Percentiles rank a stretch among this genome's conserved stretches.
Conservation (phyloP, 1,140 invertebrate genomes). For the Drosophila cardini region DNA sequence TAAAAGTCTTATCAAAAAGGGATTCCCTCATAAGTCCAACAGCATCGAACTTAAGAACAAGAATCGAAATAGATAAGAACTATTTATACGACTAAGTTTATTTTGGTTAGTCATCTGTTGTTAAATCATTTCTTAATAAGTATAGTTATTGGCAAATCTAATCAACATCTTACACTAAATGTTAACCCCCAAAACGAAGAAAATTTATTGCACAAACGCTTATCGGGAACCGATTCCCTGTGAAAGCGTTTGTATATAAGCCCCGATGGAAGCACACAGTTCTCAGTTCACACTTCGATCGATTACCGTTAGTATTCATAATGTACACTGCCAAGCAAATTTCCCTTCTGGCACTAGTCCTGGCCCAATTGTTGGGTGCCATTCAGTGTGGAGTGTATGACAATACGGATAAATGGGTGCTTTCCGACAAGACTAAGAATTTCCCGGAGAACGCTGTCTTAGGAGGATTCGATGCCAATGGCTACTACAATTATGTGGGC, state of each 20-base stretch:
- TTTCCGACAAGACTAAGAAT: slow-evolving; percentile 29
- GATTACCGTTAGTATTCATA: slow-evolving; percentile 8
- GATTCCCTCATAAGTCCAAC: background rate
- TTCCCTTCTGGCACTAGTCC: slow-evolving; percentile 14
- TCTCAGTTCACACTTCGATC: slow-evolving; percentile 5
- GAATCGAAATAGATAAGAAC: background rate
- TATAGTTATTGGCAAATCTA: slow-evolving; percentile 6
- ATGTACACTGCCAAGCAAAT: slow-evolving; percentile 42
- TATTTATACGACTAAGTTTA: background rate
- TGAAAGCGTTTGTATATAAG: slow-evolving; percentile 6
- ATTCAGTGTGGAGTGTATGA: slow-evolving; percentile 47
- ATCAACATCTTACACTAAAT: background rate
- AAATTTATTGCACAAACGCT: slow-evolving; percentile 1
- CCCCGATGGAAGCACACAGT: background rate
- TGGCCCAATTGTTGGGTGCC: slow-evolving; percentile 41
- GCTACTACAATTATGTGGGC: slow-evolving; percentile 60
- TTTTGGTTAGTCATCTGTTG: background rate
- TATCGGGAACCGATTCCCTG: background rate
- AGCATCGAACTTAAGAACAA: background rate
- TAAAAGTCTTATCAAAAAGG: background rate
- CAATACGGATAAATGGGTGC: slow-evolving; percentile 48
- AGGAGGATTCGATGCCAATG: slow-evolving; percentile 47
- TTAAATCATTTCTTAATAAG: background rate
- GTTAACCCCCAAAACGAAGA: background rate
- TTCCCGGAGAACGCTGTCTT: slow-evolving; percentile 51